Percentiles rank a stretch among this genome's conserved stretches.
Evolutionary conservation across 2,113 vertebrate genomes (phyloP).

Genomic region (Grammomys surdaster): DNA sequence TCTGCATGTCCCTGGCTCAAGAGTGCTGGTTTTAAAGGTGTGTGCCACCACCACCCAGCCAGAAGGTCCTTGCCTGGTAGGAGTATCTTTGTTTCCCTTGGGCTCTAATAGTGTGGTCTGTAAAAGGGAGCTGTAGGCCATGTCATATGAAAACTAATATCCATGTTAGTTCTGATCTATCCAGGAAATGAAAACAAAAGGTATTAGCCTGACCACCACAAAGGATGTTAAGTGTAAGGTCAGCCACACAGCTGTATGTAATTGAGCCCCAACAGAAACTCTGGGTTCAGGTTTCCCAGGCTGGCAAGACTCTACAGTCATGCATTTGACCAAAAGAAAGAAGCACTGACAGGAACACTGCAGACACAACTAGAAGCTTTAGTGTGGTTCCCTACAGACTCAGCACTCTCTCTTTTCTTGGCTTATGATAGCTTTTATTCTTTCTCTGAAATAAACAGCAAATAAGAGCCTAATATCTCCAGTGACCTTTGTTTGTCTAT

Average conservation of each 20-base stretch:
- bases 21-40: not conserved
- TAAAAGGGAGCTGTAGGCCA: not conserved
- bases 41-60: not conserved
- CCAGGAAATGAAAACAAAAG: not conserved
- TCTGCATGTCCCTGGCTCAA: not conserved
- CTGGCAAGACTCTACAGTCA: not conserved
- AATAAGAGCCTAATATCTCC: not conserved
- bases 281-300: not conserved
- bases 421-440: not conserved
- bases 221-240: not conserved
- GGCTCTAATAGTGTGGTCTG: not conserved
- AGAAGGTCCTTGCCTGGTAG: not conserved
- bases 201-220: not conserved
- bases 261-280: not conserved
- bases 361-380: not conserved
- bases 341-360: not conserved
- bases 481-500: not conserved
- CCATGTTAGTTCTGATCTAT: not conserved
- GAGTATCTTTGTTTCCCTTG: not conserved
- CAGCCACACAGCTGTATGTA: not conserved
- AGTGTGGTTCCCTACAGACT: not conserved
- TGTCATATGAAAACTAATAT: not conserved
- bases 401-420: not conserved
- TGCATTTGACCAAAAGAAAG: not conserved
- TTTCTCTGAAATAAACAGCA: not conserved